Percentiles rank a stretch among this genome's conserved stretches.
phyloP scores from a whole-genome alignment of 2,888 invertebrate genomes.

The Tetragnatha montana region DNA sequence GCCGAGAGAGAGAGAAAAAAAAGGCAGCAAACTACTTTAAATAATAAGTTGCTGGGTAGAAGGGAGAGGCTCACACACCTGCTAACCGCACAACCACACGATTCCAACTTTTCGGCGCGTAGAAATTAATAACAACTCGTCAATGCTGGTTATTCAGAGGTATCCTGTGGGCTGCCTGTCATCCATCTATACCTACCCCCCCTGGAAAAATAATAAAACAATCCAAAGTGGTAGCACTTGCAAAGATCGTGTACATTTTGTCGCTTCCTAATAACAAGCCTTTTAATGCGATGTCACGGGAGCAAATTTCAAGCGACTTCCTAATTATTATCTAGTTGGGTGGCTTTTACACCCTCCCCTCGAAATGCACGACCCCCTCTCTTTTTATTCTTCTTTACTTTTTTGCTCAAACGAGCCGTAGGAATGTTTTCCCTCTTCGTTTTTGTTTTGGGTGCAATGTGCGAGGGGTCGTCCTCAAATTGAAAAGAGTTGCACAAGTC shows the following conservation, averaged over 20 bases:
- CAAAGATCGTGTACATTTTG: slow-evolving; percentile 65
- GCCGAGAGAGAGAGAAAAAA: slow-evolving; percentile 3
- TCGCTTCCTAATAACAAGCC: slow-evolving; percentile 71
- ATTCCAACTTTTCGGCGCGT: slow-evolving; percentile 44
- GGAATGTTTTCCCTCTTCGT: slow-evolving; percentile 27
- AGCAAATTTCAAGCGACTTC: slow-evolving; percentile 68
- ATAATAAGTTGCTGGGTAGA: slow-evolving; percentile 37
- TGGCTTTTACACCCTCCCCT: slow-evolving; percentile 44
- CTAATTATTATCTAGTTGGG: slow-evolving; percentile 71
- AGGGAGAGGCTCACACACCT: slow-evolving; percentile 25
- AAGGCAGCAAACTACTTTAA: slow-evolving; percentile 29
- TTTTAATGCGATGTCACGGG: slow-evolving; percentile 70
- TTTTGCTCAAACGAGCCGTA: slow-evolving; percentile 19
- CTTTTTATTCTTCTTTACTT: slow-evolving; percentile 9
- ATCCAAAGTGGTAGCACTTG: slow-evolving; percentile 60
- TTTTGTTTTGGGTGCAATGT: slow-evolving; percentile 29
- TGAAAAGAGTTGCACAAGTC: background rate
- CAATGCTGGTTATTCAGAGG: slow-evolving; percentile 57
- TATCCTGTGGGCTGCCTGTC: slow-evolving; percentile 36
- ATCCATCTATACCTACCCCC: slow-evolving; percentile 37
- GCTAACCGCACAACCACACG: slow-evolving; percentile 61
- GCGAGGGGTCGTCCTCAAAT: slow-evolving; percentile 17
- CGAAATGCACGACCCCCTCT: slow-evolving; percentile 17
- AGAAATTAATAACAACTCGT: slow-evolving; percentile 64
- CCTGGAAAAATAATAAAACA: slow-evolving; percentile 10